Base-by-base conservation (phyloP, 2,113 vertebrate species). In the Onychorhynchus coronatus region DNA sequence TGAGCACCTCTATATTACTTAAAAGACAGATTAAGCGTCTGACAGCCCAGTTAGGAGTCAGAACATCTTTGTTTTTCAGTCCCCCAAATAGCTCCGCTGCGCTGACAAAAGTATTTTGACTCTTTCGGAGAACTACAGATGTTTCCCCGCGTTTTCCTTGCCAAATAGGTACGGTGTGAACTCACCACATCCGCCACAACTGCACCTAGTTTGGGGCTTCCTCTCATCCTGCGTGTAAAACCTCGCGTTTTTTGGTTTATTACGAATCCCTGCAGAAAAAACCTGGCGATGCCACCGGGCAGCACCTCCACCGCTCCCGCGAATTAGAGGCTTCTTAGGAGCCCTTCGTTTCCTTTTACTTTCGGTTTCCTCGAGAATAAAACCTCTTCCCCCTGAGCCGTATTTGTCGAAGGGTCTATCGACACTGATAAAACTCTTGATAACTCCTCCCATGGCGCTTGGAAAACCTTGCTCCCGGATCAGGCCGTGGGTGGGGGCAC, bases 401-500 rank as follows among this genome's bases (percentile, higher is more conserved):
- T 35, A 15, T 68, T 85, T 89, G 91, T 95, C 90, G 84, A 96
- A 92, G 39, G 11, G 14, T 65, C 66, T 79, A 89, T 67, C 31
- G 61, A 41, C 78, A 59, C 74, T 37, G 59, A 55, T 42, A 77
- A 73, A 96, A 93, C 85, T 94, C 63, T 39, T 39, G 63, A 23
- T 59, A 94, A 94, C 95, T 89, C 92, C 95, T 96, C 92, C 92
- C 90, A 44, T 63, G 63, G 82, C 7, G 15, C 75, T 75, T 5
- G 72, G 75, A 49, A 95, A 80, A 71, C 41, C 79, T 80, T 11
- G 31, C 33, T 63, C 46, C 35, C 3, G 3, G 82, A 6, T 70
- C 90, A 20, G 62, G 65, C 72, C 55, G 41, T 7, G 67, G 59
- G 27, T 73, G 56, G 52, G 35, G 52, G 70, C 61, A 94, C 0